Evolutionary conservation across 2,888 invertebrate genomes (phyloP).

Genomic region (Nezara viridula): DNA sequence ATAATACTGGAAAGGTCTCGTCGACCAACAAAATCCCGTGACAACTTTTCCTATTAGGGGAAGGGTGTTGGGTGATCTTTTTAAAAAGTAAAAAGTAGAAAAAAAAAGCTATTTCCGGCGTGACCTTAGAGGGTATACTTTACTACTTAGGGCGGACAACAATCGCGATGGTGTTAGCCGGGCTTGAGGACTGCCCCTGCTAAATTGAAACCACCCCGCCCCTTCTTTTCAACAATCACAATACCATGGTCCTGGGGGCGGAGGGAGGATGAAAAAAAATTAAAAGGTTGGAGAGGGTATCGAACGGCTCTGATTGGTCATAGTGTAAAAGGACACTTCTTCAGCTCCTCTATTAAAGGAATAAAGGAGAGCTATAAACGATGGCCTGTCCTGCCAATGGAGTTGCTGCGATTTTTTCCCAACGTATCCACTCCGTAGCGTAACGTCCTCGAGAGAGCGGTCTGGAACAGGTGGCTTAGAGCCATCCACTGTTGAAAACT

Average conservation of each 20-base stretch:
- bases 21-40: slow-evolving; percentile 1
- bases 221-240: slow-evolving; percentile 48
- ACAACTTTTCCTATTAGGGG: slow-evolving; percentile 30
- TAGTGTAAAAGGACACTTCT: slow-evolving; percentile 36
- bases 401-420: neutral
- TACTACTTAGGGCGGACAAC: slow-evolving; percentile 38
- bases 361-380: slow-evolving; percentile 43
- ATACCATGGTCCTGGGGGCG: slow-evolving; percentile 1
- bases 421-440: neutral
- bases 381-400: neutral
- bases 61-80: slow-evolving; percentile 27
- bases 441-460: neutral
- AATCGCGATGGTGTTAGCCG: slow-evolving; percentile 47
- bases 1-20: neutral
- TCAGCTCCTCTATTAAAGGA: slow-evolving; percentile 36
- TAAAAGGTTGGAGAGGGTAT: slow-evolving; percentile 25
- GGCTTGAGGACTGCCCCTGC: slow-evolving; percentile 32
- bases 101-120: slow-evolving; percentile 44
- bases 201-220: slow-evolving; percentile 44
- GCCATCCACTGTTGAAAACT: neutral
- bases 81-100: slow-evolving; percentile 45
- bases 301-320: slow-evolving; percentile 36
- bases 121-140: slow-evolving; percentile 44
- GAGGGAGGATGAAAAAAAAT: neutral
- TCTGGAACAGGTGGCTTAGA: neutral